A percentile compares a stretch with the other conserved stretches of the same genome.
Conservation (phyloP, 2,888 invertebrate genomes). For the Globia sparganii region DNA sequence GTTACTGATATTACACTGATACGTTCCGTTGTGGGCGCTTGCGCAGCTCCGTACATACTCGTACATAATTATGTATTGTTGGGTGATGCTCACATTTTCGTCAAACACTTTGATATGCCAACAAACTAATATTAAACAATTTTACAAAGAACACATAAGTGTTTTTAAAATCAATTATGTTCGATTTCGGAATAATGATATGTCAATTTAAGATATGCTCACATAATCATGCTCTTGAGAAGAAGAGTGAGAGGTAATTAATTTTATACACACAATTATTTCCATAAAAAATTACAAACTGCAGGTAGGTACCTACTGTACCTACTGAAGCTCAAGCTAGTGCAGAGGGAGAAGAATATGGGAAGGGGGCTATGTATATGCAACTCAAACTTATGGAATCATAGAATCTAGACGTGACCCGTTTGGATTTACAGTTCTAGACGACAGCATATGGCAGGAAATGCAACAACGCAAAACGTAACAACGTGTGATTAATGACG, state of each 20-base stretch:
- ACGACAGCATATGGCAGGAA: neutral
- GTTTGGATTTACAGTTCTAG: neutral
- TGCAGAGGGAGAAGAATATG: neutral
- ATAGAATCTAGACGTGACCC: neutral
- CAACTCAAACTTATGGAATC: neutral
- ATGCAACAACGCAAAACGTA: neutral
- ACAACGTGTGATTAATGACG: slow-evolving; percentile 22
- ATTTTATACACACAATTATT: neutral
- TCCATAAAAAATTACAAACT: neutral
- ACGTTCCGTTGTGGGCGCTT: slow-evolving; percentile 27
- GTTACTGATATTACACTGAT: slow-evolving; percentile 44
- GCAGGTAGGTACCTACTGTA: neutral
- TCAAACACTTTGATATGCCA: slow-evolving; percentile 27
- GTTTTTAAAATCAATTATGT: neutral
- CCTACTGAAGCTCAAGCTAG: neutral
- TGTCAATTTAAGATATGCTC: slow-evolving; percentile 24
- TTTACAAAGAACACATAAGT: neutral
- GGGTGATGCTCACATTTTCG: slow-evolving; percentile 32
- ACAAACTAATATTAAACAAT: neutral
- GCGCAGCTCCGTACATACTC: slow-evolving; percentile 4
- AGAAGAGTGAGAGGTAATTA: neutral
- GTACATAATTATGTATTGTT: neutral
- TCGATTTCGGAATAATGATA: slow-evolving; percentile 1
- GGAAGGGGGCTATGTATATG: too few species aligned
- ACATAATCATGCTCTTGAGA: neutral